Base-by-base conservation (phyloP, 2,797 vertebrate species). In the Sebastiscus albofasciatus region DNA sequence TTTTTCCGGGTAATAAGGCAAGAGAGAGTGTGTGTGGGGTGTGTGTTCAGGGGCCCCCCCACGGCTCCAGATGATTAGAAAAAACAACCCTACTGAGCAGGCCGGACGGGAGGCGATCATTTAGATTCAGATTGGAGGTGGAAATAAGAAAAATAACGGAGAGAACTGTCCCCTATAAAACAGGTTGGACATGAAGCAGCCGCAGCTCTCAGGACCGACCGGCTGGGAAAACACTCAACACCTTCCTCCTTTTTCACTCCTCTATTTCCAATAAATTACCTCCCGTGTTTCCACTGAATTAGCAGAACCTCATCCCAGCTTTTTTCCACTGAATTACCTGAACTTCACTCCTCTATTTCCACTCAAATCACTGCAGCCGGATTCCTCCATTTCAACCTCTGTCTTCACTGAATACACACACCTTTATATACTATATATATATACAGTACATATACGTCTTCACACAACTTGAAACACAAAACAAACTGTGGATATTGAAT, bases 61-160 rank as follows among this genome's bases (percentile, higher is more conserved):
- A 80, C 61, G 5, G 83, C 49, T 87, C 65, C 77, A 65, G 80
- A 91, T 93, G 89, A 89, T 91, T 89, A 90, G 85, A 77, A 87
- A 81, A 78, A 87, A 89, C 78, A 86, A 82, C 68, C 83, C 77
- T 49, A 87, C 82, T 56, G 86, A 89, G 87, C 73, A 39, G n/a
- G 68, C 64, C 33, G 55, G 79, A 77, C 22, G 49, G 56, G 33
- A 78, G 64, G 62, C 61, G 29, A 71, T 84, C 84, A 80, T 84
- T 90, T 24, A 73, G 75, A 81, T 67, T 72, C 64, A 72, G 70
- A 81, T 78, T 33, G 62, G 54, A 79, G 56, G 29, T 39, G 39
- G 69, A 72, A 84, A 86, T 81, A 67, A 65, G 78, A 61, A 67
- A 79, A 79, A 69, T 59, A 76, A 64, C 4, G 70, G 71, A 77